Evolutionary conservation across 2,797 vertebrate species (phyloP), one percentile per base, ranked within the genome.

Genomic region (Poecilia wingei): DNA sequence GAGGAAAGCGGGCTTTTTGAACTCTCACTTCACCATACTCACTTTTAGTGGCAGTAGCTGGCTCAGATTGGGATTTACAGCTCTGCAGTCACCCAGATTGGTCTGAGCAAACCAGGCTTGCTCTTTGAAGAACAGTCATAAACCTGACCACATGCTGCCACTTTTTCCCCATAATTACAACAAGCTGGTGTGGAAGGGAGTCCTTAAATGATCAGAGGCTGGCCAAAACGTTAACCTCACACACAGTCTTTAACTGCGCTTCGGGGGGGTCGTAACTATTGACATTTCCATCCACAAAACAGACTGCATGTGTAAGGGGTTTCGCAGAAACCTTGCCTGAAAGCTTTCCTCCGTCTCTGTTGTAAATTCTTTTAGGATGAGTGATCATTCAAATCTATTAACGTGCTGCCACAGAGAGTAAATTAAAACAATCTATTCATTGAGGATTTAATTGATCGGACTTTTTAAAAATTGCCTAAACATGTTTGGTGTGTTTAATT

Each of bases 121-220:
- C 91, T 93, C 94, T 95, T 95, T 96, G 93, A 94, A 95, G 93
- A 95, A 92, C 90, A 87, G 86, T 89, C 91, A 93, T 96, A 96
- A 96, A 96, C 88, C 93, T 95, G 93, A 93, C 95, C 96, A 96
- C 96, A 96, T 95, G 93, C 93, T 94, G 92, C 93, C 86, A 94
- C 95, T 96, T 95, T 93, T 93, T 93, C 91, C 90, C 93, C 86
- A 95, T 97, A 97, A 97, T 97, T 97, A 96, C 96, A 96, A 94
- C 95, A 96, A 96, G 94, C 94, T 95, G 95, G 91, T 41, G 82
- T 93, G 92, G 90, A 95, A 94, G 88, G 95, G 94, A 92, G 93
- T 88, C 91, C 46, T 95, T 92, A 92, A 92, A 95, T 95, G 95
- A 96, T 94, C 91, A 90, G 86, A 89, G 88, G 91, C 91, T 84